Evolutionary conservation across 1,140 invertebrate species (phyloP), one percentile per base, ranked within the genome.

Genomic region (Capitella teleta): DNA sequence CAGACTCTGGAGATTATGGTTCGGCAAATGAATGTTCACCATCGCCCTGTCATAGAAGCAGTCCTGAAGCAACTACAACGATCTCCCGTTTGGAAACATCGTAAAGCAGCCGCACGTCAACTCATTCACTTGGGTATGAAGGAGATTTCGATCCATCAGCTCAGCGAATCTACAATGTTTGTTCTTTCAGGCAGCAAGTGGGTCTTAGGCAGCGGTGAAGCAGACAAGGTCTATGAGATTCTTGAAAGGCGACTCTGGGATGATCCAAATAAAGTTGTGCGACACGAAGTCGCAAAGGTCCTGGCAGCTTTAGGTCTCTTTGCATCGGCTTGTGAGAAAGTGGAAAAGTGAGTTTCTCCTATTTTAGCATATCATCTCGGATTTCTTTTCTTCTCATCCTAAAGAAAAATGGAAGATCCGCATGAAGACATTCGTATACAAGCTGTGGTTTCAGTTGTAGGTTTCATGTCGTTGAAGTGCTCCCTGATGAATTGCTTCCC

Each of bases 361-460:
- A 8, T 24, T 10, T 45, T 45, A 8, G 23, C 14, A 1, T 45
- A 19, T 25, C 10, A 45, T n/a, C 6, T 4, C 18, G 18, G 6
- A 45, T 28, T 45, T 45, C 8, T 45, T 8, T 45, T 21, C 43
- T 16, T 28, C 8, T 45, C 28, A 12, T 45, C 26, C 26, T 14
- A 45, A 19, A 70, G 66, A 51, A 58, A 59, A 48, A 53, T 70
- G 14, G 63, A 67, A 40, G 59, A 62, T 46, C 16, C 53, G 25
- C 60, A 67, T 55, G 66, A 69, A 51, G 62, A 67, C 38, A 49
- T 57, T 2, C 49, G 68, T 52, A 59, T 64, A 10, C 60, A 68
- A 40, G 64, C 68, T 40, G 68, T 67, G 12, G 64, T 68, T 42
- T 62, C 67, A 56, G 59, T 71, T 51, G 68, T 70, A 55, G 1